Base-by-base conservation (phyloP, 2,888 invertebrate genomes). In the Acanthosepion lycidas region DNA sequence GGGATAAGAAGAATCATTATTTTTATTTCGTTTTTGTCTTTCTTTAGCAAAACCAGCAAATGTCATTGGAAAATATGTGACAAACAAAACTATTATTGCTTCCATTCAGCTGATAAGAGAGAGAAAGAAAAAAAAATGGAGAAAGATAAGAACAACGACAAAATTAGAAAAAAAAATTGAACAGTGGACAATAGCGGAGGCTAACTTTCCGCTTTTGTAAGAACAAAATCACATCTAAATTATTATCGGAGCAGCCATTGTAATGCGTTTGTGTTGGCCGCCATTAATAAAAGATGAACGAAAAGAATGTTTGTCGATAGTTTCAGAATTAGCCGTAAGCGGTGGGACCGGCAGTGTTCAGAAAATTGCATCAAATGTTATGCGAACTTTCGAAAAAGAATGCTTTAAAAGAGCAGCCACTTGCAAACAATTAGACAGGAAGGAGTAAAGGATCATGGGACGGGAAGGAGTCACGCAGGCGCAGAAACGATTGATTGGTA, bases 191-290 rank as follows among this genome's bases (percentile, higher is more conserved):
- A 78, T 15, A 33, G 78, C n/a, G 78, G n/a, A 78, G 78, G 78
- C n/a, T 78, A 78, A 78, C 78, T 78, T 78, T 78, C 78, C 78
- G 78, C 78, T 78, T 78, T 78, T 78, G 78, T 33, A n/a, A 78
- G 78, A 78, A 78, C 78, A 78, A 33, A 78, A 78, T 78, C 78
- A 78, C 78, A 15, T 78, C 78, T 78, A 78, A 78, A 78, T 78
- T n/a, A 78, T 78, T 78, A 78, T 78, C n/a, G n/a, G 12, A n/a
- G n/a, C 78, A 6, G 78, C 78, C 78, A 78, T 78, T 78, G 78
- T 78, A n/a, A 78, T 9, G 78, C 78, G 78, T n/a, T 78, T 78
- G 78, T 78, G 78, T 78, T 78, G n/a, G 78, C n/a, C n/a, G 78
- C 15, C n/a, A n/a, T 78, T 78, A 78, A 78, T 78, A 78, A 78